phyloP scores from a whole-genome alignment of 2,797 vertebrate species.

The Gymnoscopelus microlampas region DNA sequence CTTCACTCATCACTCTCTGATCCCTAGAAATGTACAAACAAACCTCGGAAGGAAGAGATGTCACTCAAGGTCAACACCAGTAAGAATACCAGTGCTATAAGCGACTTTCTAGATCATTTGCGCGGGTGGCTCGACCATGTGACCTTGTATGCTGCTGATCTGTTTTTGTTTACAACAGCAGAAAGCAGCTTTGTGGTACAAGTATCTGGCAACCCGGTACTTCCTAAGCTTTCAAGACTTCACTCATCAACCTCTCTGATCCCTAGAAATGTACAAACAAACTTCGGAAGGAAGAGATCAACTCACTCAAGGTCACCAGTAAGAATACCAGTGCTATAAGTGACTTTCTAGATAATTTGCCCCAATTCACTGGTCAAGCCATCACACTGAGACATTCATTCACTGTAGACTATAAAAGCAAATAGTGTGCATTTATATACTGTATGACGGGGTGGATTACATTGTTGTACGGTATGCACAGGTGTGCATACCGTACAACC shows the following conservation, averaged over 20 bases:
- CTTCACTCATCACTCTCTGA: constrained; percentile 22
- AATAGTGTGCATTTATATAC: too few relatives aligned
- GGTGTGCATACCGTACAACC: too few relatives aligned
- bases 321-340: background rate
- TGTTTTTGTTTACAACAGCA: constrained; percentile 32
- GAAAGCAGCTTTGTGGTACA: constrained; percentile 42
- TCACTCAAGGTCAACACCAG: constrained; percentile 1
- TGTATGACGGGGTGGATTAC: too few relatives aligned
- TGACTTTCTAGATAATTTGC: background rate
- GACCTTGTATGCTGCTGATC: background rate
- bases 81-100: background rate
- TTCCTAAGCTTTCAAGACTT: constrained; percentile 27
- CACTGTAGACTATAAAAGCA: too few relatives aligned
- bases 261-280: background rate
- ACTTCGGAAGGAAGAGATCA: too few relatives aligned
- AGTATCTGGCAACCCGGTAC: constrained; percentile 19
- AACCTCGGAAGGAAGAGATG: too few relatives aligned
- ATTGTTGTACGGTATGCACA: too few relatives aligned
- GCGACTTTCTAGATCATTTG: background rate
- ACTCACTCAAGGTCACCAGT: constrained; percentile 4
- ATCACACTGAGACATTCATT: too few relatives aligned
- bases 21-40: constrained; percentile 4
- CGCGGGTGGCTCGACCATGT: background rate
- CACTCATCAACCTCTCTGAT: constrained; percentile 15
- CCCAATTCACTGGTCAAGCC: too few relatives aligned